These are phyloP conservation scores for Athene cunicularia DNA, from an alignment of 2,113 vertebrate genomes.

Conservation along the genomic window DNA sequence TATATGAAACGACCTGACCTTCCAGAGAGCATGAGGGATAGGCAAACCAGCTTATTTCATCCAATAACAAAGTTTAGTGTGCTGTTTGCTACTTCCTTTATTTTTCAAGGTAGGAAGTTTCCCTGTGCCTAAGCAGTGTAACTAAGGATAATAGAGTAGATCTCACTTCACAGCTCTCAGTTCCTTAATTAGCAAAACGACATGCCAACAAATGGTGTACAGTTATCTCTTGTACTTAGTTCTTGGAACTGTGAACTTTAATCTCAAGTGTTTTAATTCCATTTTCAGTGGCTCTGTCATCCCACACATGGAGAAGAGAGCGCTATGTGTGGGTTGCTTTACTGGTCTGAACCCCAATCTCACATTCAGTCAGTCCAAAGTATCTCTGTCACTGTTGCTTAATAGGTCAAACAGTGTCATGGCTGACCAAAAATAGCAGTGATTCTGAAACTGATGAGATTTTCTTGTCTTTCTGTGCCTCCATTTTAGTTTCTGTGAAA, in stretches of 20 bases:
- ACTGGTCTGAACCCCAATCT: background rate
- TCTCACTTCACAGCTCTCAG: background rate
- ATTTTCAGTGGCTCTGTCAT: background rate
- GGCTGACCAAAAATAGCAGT: background rate
- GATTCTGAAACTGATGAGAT: background rate
- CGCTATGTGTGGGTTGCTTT: background rate
- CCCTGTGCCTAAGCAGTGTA: background rate
- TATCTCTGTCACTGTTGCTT: background rate
- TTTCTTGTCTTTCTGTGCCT: background rate
- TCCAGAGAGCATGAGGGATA: background rate
- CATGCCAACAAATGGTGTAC: background rate
- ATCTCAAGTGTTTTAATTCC: background rate
- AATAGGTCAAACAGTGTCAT: background rate
- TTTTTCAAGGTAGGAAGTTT: background rate
- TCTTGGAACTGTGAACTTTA: conserved; percentile 1
- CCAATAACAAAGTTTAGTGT: background rate
- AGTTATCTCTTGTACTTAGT: background rate
- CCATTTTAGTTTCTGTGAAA: background rate
- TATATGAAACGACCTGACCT: background rate
- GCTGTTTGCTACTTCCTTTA: background rate
- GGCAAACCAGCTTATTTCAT: background rate
- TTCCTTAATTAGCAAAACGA: background rate
- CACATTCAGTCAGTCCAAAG: background rate
- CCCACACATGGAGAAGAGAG: background rate
- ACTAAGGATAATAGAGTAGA: background rate